Evolutionary conservation across 2,888 invertebrate genomes (phyloP).

Genomic region (Eristalis tenax): DNA sequence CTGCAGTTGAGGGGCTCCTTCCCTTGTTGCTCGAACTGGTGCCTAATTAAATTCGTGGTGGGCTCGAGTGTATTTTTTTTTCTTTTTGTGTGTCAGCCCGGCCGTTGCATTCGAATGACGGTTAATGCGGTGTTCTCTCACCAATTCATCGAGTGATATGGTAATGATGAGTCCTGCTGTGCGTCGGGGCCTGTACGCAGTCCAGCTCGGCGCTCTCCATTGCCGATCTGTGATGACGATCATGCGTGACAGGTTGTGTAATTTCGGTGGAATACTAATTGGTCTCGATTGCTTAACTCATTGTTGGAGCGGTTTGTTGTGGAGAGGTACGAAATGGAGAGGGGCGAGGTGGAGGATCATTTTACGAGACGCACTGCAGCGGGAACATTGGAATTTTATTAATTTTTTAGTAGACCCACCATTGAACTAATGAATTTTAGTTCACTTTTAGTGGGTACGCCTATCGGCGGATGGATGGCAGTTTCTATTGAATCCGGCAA

Average conservation of each 20-base stretch:
- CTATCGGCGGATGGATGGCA: background rate
- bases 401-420: background rate
- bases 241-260: constrained; percentile 66
- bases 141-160: constrained; percentile 51
- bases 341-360: background rate
- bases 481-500: background rate
- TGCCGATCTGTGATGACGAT: constrained; percentile 41
- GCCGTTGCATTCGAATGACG: constrained; percentile 46
- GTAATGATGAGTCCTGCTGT: constrained; percentile 68
- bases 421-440: constrained; percentile 1
- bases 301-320: no score
- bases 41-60: constrained; percentile 71
- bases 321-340: constrained; percentile 1
- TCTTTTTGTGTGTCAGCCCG: constrained; percentile 24
- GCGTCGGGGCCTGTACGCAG: constrained; percentile 22
- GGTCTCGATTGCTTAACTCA: constrained; percentile 15
- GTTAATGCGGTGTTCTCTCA: constrained; percentile 60
- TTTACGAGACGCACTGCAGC: constrained; percentile 26
- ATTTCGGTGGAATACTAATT: constrained; percentile 69
- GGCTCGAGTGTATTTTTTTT: constrained; percentile 24
- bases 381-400: constrained; percentile 2
- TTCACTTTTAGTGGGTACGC: background rate
- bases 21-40: constrained; percentile 56
- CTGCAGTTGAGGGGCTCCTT: constrained; percentile 6
- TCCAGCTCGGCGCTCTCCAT: constrained; percentile 55